Percentiles rank a stretch among this genome's conserved stretches.
phyloP scores from a whole-genome alignment of 2,113 vertebrate species.

The Sigmodon hispidus region DNA sequence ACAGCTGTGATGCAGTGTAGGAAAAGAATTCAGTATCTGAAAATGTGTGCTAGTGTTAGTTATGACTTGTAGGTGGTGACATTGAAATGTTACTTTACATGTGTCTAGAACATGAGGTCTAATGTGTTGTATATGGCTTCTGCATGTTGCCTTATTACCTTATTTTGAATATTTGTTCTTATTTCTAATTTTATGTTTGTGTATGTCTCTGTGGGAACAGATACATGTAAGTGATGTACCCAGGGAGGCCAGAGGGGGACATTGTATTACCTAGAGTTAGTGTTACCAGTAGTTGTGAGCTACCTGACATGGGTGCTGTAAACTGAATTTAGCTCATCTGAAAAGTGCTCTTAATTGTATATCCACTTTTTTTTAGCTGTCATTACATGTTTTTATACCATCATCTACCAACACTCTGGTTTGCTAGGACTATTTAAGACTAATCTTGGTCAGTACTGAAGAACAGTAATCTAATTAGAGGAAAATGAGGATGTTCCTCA shows the following conservation, averaged over 20 bases:
- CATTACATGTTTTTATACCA: background rate
- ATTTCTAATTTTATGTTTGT: background rate
- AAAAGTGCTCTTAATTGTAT: background rate
- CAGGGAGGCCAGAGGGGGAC: background rate
- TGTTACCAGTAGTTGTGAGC: background rate
- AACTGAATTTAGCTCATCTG: background rate
- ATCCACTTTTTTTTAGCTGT: background rate
- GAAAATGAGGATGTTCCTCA: background rate
- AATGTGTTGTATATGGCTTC: background rate
- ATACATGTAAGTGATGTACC: background rate
- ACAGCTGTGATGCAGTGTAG: background rate
- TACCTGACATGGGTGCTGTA: background rate
- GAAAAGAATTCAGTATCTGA: background rate
- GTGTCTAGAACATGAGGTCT: background rate
- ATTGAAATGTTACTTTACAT: background rate
- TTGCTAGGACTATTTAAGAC: background rate
- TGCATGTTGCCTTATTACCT: fast-evolving
- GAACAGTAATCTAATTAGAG: background rate
- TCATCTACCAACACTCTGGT: fast-evolving
- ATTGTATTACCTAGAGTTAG: background rate
- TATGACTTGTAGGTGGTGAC: background rate
- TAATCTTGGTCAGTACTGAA: background rate
- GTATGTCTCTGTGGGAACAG: background rate
- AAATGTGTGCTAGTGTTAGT: background rate
- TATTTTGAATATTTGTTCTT: background rate